These are phyloP conservation scores for Hycleus phaleratus DNA, from an alignment of 1,140 invertebrate species.

Conservation along the genomic window DNA sequence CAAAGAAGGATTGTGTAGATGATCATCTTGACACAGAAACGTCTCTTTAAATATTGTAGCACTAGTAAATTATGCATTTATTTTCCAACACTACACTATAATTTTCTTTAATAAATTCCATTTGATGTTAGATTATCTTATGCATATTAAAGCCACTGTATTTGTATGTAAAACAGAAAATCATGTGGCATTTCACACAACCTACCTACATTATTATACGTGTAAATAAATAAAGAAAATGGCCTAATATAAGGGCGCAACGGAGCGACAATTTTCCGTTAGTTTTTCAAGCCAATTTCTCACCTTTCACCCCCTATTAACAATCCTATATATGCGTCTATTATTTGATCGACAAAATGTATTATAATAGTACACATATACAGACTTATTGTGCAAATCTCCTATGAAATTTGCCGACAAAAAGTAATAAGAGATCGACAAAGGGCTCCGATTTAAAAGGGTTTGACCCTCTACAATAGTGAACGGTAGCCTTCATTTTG, in stretches of 20 bases:
- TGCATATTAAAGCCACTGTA: conserved; percentile 15
- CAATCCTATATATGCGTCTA: too few species aligned
- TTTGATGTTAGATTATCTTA: conserved; percentile 12
- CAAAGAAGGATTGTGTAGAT: neutral
- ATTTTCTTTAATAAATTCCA: conserved; percentile 15
- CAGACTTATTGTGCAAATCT: conserved; percentile 9
- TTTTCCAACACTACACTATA: conserved; percentile 8
- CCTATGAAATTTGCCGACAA: conserved; percentile 22
- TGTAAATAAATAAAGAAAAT: too few species aligned
- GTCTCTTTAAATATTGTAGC: too few species aligned
- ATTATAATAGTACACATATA: too few species aligned
- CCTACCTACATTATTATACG: too few species aligned
- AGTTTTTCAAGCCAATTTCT: too few species aligned
- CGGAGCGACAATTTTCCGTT: too few species aligned
- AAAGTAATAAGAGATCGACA: conserved; percentile 23
- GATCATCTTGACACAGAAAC: too few species aligned
- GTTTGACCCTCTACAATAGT: conserved; percentile 14
- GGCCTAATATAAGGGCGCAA: too few species aligned
- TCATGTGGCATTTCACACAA: conserved; percentile 8
- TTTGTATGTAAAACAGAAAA: conserved; percentile 19
- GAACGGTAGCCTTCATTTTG: conserved; percentile 17
- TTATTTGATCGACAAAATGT: too few species aligned
- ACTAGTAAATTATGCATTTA: conserved; percentile 10
- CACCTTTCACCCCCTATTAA: too few species aligned
- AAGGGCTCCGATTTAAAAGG: conserved; percentile 19